A percentile compares a stretch with the other conserved stretches of the same genome.
Evolutionary conservation across 2,888 invertebrate genomes (phyloP).

Genomic region (Xanthia icteritia): DNA sequence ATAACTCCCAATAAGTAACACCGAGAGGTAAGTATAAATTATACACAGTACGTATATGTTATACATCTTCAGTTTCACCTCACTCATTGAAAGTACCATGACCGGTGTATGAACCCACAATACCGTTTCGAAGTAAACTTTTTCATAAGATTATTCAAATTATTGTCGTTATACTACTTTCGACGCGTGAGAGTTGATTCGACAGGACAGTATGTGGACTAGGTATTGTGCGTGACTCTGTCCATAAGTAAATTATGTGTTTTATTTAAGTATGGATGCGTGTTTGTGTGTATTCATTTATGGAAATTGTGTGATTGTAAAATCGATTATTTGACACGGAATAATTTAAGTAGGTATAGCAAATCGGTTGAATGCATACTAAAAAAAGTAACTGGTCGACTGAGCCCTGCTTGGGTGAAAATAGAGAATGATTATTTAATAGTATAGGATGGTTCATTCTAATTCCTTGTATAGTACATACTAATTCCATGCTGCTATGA

Average conservation of each 20-base stretch:
- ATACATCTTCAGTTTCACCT: constrained; percentile 31
- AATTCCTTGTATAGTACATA: no score
- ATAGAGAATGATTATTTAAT: no score
- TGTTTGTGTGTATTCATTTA: constrained; percentile 24
- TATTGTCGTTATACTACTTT: constrained; percentile 66
- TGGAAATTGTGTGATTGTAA: constrained; percentile 10
- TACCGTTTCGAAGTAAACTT: constrained; percentile 45
- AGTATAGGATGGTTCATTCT: no score
- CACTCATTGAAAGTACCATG: constrained; percentile 37
- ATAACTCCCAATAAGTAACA: not conserved
- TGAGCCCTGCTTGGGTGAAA: no score
- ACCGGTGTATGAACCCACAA: constrained; percentile 31
- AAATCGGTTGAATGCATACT: not conserved
- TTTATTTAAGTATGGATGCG: constrained; percentile 28
- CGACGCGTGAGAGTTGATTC: constrained; percentile 52
- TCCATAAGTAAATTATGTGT: constrained; percentile 24
- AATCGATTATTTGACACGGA: constrained; percentile 9
- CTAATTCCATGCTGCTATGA: no score
- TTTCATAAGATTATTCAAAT: constrained; percentile 70
- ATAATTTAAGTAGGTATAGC: not conserved
- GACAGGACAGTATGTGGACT: constrained; percentile 23
- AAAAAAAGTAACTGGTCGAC: no score
- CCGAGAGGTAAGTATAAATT: not conserved
- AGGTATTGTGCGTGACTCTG: constrained; percentile 40
- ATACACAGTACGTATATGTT: not conserved